Base-by-base conservation (phyloP, 2,797 vertebrate species). In the Loris lydekkerianus region DNA sequence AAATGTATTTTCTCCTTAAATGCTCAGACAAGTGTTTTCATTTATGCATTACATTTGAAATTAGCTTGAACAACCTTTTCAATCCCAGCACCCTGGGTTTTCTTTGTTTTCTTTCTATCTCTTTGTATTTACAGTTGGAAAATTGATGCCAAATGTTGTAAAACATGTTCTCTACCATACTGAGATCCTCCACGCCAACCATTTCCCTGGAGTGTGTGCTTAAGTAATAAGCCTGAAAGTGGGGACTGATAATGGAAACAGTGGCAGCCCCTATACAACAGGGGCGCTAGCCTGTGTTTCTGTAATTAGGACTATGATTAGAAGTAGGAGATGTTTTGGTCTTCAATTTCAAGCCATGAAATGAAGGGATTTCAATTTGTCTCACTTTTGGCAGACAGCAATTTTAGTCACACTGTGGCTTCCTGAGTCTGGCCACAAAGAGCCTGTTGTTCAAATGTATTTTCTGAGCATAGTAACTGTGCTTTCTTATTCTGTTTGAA, bases 271-370 rank as follows among this genome's bases (percentile, higher is more conserved):
- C 96, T 91, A 3, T 69, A 82, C 78, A 95, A 86, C 56, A 84
- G 43, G 92, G 78, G 69, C 91, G 58, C 53, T 76, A 89, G 77
- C 43, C 60, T 94, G 27, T n/a, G 56, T 95, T 87, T 93, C 31
- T 96, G 70, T 97, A 94, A 97, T 98, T 98, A 97, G 40, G 94
- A 86, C 21, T 93, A 53, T 78, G 85, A 97, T 97, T 96, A 89
- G 65, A 91, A 92, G 96, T 88, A 95, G 97, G 95, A 96, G 60
- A 82, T 43, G 93, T 72, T 96, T 97, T 82, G 92, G 93, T 96
- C 56, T 97, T 96, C 49, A 37, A 67, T 98, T 97, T 97, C 93
- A 95, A 95, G 73, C 75, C 75, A 81, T 94, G 43, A 97, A 97
- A 96, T 91, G 27, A 86, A 97, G 76, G 95, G 69, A 77, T 70